Base-by-base conservation (phyloP, 2,888 invertebrate species). In the Epinotia brunnichana region DNA sequence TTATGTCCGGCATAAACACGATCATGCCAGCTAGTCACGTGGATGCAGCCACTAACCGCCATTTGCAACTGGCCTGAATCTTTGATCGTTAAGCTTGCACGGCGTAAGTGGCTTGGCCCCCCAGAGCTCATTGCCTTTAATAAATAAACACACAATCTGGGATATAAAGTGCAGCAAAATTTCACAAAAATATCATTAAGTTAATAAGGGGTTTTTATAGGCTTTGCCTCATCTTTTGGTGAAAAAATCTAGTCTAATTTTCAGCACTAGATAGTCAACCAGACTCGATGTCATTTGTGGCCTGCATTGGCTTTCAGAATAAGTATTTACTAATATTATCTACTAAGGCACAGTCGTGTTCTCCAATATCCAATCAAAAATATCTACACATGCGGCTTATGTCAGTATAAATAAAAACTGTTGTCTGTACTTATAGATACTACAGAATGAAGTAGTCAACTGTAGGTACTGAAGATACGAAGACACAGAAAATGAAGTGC, bases 51-150 rank as follows among this genome's bases (percentile, higher is more conserved):
- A 5, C 29, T 29, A 54, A 19, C 24, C 41, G 70, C 35, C 57
- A 57, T 44, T 56, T 48, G 63, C 70, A 70, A 15, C 35, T 35
- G 19, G 57, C 51, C n/a, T 70, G 64, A 70, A 64, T 63, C 48
- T 63, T 63, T 70, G 48, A 63, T 57, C 19, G 44, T 29, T 48
- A n/a, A 48, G 48, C 48, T 44, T 53, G 51, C 7, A 19, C 29
- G 10, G 61, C 24, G 7, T 61, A 44, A 61, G 61, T 61, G 41
- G 21, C 39, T 61, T 41, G 21, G 44, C 21, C 9, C 9, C 10
- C 41, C 5, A 39, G 61, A 15, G 44, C n/a, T 61, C 61, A 24
- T 61, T 19, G 39, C 3, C 11, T 41, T 44, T 44, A 61, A 44
- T 61, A 44, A 21, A 61, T 1, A 44, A 61, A 44, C 44, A 61